These are phyloP conservation scores for Chirona hameri DNA, from an alignment of 2,888 invertebrate species.

Conservation along the genomic window DNA sequence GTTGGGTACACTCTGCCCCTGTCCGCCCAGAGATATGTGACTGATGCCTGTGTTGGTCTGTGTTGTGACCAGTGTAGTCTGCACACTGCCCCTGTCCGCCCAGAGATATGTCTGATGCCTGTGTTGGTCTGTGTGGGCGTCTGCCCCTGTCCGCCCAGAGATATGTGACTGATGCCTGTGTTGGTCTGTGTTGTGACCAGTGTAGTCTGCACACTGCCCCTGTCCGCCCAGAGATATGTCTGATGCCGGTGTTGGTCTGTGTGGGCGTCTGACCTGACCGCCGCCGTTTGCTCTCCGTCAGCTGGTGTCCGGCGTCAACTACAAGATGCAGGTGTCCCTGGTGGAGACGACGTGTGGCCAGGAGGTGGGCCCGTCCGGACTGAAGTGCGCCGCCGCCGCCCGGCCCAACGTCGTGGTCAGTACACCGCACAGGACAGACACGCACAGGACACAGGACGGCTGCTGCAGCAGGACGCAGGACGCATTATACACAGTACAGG, in stretches of 20 bases:
- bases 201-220: too few species aligned
- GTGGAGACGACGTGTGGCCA: background rate
- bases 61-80: background rate
- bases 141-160: background rate
- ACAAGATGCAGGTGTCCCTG: conserved; percentile 1
- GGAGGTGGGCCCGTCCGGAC: background rate
- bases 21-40: too few species aligned
- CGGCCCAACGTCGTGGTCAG: background rate
- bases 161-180: background rate
- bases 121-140: background rate
- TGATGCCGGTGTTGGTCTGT: background rate
- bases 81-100: too few species aligned
- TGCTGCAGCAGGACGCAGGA: background rate
- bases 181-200: too few species aligned
- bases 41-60: background rate
- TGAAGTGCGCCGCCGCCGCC: background rate
- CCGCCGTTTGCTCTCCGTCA: conserved; percentile 43
- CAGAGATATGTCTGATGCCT: too few species aligned
- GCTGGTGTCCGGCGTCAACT: conserved; percentile 26
- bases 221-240: too few species aligned
- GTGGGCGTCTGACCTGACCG: background rate
- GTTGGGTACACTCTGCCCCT: background rate
- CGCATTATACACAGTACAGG: too few species aligned
- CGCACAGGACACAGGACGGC: background rate
- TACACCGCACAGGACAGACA: background rate